Percentiles rank a stretch among this genome's conserved stretches.
Evolutionary conservation across 2,888 invertebrate genomes (phyloP).

Genomic region (Leptarthrus brevirostris): DNA sequence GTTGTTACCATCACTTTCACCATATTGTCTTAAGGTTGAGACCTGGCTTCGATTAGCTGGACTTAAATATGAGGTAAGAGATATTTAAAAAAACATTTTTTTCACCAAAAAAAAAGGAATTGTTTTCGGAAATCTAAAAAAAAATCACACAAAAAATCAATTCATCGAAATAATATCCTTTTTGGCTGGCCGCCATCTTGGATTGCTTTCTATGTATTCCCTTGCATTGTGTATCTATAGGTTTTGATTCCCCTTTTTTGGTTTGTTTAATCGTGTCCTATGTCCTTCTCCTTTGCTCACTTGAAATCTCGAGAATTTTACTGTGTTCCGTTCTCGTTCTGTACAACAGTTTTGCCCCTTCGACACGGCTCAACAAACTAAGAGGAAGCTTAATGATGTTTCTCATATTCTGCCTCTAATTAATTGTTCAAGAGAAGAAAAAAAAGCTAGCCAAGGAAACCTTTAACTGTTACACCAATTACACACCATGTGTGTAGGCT

Average conservation of each 20-base stretch:
- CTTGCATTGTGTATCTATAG: conserved; percentile 21
- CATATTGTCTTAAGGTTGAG: conserved; percentile 95
- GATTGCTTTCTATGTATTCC: too few relatives aligned
- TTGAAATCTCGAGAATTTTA: neutral
- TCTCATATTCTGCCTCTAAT: neutral
- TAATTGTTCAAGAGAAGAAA: neutral
- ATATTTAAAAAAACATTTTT: neutral
- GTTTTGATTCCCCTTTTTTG: conserved; percentile 4
- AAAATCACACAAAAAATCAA: conserved; percentile 21
- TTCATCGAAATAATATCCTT: conserved; percentile 39
- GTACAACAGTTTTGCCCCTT: neutral
- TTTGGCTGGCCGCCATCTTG: conserved; percentile 26
- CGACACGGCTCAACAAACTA: too few relatives aligned
- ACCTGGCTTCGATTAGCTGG: conserved; percentile 93
- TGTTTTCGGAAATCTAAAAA: neutral
- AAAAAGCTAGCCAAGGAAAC: neutral
- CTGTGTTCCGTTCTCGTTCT: neutral
- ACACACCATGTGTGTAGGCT: conserved; percentile 24
- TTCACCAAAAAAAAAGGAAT: too few relatives aligned
- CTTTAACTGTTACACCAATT: conserved; percentile 39
- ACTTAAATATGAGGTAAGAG: conserved; percentile 92
- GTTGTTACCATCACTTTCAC: conserved; percentile 88
- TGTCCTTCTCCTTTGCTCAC: conserved; percentile 24
- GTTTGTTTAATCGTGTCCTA: neutral
- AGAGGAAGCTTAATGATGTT: neutral